Evolutionary conservation across 2,797 vertebrate species (phyloP), one percentile per base, ranked within the genome.

Genomic region (Micropoecilia bifurca): DNA sequence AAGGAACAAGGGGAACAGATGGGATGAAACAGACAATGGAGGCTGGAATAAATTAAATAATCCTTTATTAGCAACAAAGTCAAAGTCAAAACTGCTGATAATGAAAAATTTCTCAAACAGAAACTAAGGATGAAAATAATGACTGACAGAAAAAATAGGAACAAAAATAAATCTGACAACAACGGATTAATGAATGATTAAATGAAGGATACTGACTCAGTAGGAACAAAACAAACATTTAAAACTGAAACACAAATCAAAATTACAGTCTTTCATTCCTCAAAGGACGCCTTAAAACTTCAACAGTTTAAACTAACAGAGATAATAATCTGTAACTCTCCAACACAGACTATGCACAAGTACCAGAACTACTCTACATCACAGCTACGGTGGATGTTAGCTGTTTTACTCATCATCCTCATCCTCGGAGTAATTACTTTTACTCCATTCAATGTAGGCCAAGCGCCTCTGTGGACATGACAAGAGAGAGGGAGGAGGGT

Each of bases 401-500:
- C 95, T 96, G 81, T 78, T 84, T 85, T 94, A 95, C 92, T 96
- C 96, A 95, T 95, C 95, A 91, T 95, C 92, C 95, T 96, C 95
- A 96, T 96, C 96, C 95, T 95, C 95, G 95, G 87, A 94, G 48
- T 53, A 53, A 94, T 87, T 96, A 96, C 90, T 90, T 92, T 93
- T 88, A 96, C 87, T 93, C 96, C 96, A 94, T 87, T 96, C 94
- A 94, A 92, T 95, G 96, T 92, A 93, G 95, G 89, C 92, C 95
- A 96, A 91, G 88, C 94, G 97, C 95, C 96, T 97, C 98, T 98
- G 98, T 91, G 95, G 96, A 98, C 96, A 96, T 95, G 96, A 95
- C 92, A 96, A 96, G 91, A 96, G 93, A 95, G 76, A 93, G 94
- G 87, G 93, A 92, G 94, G 92, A 87, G 90, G 75, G 94, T 94